phyloP scores from a whole-genome alignment of 2,113 vertebrate species.

The Bombycilla garrulus region DNA sequence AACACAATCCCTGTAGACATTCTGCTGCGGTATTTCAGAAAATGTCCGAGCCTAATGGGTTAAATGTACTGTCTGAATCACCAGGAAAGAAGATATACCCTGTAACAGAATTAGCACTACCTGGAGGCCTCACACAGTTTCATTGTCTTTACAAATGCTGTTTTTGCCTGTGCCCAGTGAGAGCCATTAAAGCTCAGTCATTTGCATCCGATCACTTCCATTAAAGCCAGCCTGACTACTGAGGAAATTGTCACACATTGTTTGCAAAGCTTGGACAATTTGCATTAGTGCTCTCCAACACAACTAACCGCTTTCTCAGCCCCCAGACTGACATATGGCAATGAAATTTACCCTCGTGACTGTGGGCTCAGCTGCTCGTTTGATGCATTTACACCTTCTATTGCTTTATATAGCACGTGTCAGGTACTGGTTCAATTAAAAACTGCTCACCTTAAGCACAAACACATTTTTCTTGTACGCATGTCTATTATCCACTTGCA shows the following conservation, averaged over 20 bases:
- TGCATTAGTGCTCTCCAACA: neutral
- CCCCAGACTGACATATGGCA: neutral
- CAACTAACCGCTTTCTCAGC: neutral
- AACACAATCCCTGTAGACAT: neutral
- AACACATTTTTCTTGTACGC: neutral
- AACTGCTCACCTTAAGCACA: neutral
- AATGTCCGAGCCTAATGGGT: neutral
- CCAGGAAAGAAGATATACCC: neutral
- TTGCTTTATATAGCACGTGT: neutral
- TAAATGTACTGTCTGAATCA: neutral
- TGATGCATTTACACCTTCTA: neutral
- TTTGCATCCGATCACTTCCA: neutral
- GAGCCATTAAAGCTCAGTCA: neutral
- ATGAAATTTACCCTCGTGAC: neutral
- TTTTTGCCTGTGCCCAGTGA: neutral
- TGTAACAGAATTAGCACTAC: neutral
- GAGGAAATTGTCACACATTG: neutral
- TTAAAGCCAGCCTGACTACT: neutral
- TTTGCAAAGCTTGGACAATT: neutral
- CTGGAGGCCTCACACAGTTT: neutral
- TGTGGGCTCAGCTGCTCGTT: neutral
- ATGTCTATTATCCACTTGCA: fast-evolving
- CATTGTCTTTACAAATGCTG: neutral
- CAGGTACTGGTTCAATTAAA: neutral
- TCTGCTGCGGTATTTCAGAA: neutral